Evolutionary conservation across 2,888 invertebrate species (phyloP), one percentile per base, ranked within the genome.

Genomic region (Mythimna albipuncta): DNA sequence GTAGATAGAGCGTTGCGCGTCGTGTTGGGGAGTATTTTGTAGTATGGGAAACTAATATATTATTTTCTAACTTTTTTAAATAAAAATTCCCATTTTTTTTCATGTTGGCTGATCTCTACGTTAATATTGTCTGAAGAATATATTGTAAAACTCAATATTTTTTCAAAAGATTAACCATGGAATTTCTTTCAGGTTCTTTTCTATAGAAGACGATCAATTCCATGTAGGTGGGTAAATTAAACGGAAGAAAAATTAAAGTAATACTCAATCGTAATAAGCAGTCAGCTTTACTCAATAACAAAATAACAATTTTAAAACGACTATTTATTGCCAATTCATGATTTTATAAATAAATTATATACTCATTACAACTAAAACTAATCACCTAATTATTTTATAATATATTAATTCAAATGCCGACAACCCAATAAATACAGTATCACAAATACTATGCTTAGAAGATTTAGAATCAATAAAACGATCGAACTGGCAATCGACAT

Each of bases 401-500:
- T 38, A 5, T 7, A 11, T 75, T 16, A n/a, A 16, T 47, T 16
- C 26, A 65, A 64, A n/a, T 47, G 13, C 38, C 26, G 38, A 55
- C 26, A 66, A 47, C 7, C 11, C 2, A 47, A 66, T 76, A 47
- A 76, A 72, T 66, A 63, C 21, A 44, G 21, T 54, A 65, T 76
- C 47, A 19, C 44, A 35, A 75, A 75, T 55, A 55, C 16, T 26
- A 13, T 0, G 75, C 50, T 74, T 19, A 21, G 19, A 35, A 35
- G 21, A 54, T 54, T 75, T 47, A 66, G 11, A 65, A 26, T 11
- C 26, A 26, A 47, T 75, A 75, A 75, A 47, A 55, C 44, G n/a
- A 44, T 68, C 35, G n/a, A 3, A 41, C 0, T 57, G 11, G 11
- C 21, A 21, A 50, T 57, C 6, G 50, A 35, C 19, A n/a, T 52